A percentile compares a stretch with the other conserved stretches of the same genome.
Conservation (phyloP, 2,888 invertebrate genomes). For the Tanaodytes sp. region DNA sequence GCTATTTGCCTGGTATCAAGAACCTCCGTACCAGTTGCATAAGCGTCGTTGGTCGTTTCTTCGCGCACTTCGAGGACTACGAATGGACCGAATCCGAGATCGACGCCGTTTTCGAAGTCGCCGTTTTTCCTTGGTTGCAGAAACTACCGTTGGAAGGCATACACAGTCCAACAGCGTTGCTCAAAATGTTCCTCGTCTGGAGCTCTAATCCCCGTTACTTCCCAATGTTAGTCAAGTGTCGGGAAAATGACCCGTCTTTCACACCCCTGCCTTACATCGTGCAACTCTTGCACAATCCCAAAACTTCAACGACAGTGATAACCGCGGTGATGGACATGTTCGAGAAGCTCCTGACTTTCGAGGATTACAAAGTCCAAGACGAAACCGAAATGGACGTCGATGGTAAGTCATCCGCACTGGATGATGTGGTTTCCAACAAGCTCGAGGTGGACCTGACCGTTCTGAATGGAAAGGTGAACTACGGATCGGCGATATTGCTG, state of each 20-base stretch:
- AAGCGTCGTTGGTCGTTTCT: constrained; percentile 81
- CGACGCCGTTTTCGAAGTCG: constrained; percentile 82
- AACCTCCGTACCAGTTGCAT: constrained; percentile 79
- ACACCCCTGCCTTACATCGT: constrained; percentile 81
- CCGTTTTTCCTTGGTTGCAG: constrained; percentile 86
- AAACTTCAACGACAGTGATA: constrained; percentile 79
- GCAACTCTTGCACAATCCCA: constrained; percentile 80
- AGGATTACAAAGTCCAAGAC: constrained; percentile 77
- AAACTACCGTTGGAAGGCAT: constrained; percentile 87
- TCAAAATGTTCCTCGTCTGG: constrained; percentile 88
- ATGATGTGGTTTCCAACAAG: constrained; percentile 57
- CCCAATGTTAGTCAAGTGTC: constrained; percentile 79
- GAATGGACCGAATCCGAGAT: constrained; percentile 82
- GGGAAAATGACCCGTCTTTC: constrained; percentile 72
- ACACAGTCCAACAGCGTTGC: constrained; percentile 85
- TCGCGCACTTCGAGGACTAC: constrained; percentile 85
- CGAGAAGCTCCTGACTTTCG: constrained; percentile 81
- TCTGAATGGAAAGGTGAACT: constrained; percentile 76
- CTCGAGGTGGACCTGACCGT: constrained; percentile 53
- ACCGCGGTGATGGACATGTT: constrained; percentile 83
- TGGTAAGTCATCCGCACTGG: constrained; percentile 55
- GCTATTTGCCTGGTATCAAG: constrained; percentile 79
- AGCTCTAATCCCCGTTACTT: constrained; percentile 86
- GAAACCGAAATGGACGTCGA: constrained; percentile 64
- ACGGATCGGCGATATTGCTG: constrained; percentile 82